Evolutionary conservation across 2,113 vertebrate genomes (phyloP), one percentile per base, ranked within the genome.

Genomic region (Grus americana): DNA sequence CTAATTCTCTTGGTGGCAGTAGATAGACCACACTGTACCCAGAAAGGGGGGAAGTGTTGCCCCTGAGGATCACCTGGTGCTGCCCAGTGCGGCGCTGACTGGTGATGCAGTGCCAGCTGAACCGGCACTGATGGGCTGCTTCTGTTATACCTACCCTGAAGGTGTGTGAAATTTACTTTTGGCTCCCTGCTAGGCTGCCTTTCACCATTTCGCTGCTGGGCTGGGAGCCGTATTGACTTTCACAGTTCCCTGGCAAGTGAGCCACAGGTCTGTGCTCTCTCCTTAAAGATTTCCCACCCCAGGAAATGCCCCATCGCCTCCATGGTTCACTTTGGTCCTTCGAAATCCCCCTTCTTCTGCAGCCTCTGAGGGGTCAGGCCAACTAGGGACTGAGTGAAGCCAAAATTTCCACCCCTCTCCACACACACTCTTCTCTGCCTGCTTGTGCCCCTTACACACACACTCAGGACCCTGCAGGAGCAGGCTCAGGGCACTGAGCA

Each of bases 391-490:
- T 29, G 21, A 15, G 2, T 40, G 52, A 59, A 88, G 46, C 3
- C 5, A 5, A 36, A 55, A 19, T 44, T 73, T 65, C 30, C 26
- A 81, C 3, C 7, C 15, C 30, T 66, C 46, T n/a, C 38, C 70
- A 34, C 29, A 42, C 15, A 47, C 2, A 2, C 5, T 68, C 38
- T 66, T 44, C 22, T 62, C 54, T 76, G 17, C 8, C 55, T 14
- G 2, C 5, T 49, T 58, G 17, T 58, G n/a, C 9, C 38, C 11
- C 10, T 36, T 12, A 18, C 6, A 6, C 9, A 61, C 4, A 0
- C 1, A 5, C n/a, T 49, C 47, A 66, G 66, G 19, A 42, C 13
- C 12, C 16, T 3, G 0, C 17, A n/a, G 23, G 36, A 49, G 38
- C 12, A 36, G 40, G 46, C 74, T 71, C 12, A 38, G 44, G 32